Conservation (phyloP, 1,140 invertebrate species). For the Thalassaphorura encarpata region DNA sequence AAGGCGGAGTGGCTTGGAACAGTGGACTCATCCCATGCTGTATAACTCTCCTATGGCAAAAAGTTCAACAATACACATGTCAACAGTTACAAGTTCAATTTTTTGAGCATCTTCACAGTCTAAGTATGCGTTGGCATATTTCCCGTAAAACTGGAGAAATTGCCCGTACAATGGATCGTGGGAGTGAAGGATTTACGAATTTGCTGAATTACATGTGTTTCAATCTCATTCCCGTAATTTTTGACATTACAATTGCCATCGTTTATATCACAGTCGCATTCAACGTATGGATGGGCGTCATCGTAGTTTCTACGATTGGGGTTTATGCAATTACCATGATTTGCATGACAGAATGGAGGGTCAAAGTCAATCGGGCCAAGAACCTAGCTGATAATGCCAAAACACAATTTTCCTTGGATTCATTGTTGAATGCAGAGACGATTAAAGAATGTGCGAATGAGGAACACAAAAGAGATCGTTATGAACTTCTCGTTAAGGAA, state of each 20-base stretch:
- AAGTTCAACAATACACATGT: too few species aligned
- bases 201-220: conserved; percentile 80
- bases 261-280: conserved; percentile 77
- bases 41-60: too few species aligned
- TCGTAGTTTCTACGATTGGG: conserved; percentile 84
- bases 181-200: conserved; percentile 88
- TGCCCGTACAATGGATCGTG: conserved; percentile 84
- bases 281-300: conserved; percentile 86
- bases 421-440: conserved; percentile 94
- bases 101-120: conserved; percentile 73
- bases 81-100: conserved; percentile 63
- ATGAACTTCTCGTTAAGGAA: conserved; percentile 64
- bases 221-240: conserved; percentile 78
- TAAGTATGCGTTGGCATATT: conserved; percentile 83
- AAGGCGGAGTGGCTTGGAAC: too few species aligned
- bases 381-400: conserved; percentile 86
- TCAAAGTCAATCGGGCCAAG: conserved; percentile 84
- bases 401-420: conserved; percentile 85
- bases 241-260: conserved; percentile 87
- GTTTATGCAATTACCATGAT: conserved; percentile 83
- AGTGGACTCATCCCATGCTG: too few species aligned
- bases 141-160: conserved; percentile 91
- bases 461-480: conserved; percentile 75
- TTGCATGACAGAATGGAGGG: conserved; percentile 86
- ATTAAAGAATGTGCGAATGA: conserved; percentile 96